Evolutionary conservation across 2,797 vertebrate species (phyloP).

Genomic region (Enoplosus armatus): DNA sequence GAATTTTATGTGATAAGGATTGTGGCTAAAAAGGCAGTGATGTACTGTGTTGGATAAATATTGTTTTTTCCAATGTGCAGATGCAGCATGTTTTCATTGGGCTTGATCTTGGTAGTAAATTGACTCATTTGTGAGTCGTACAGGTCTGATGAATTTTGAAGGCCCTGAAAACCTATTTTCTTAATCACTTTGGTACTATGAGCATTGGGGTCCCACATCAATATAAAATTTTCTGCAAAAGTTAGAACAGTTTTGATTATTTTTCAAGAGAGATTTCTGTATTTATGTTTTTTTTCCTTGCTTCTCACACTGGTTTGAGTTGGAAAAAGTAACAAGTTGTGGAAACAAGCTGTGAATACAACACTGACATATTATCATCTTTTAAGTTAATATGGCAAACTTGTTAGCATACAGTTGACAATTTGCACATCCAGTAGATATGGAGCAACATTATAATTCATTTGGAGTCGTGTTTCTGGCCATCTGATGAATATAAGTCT

Average conservation of each 20-base stretch:
- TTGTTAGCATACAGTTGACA: neutral
- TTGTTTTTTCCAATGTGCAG: slow-evolving; percentile 1
- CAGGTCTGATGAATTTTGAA: neutral
- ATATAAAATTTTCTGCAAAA: neutral
- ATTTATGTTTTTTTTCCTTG: neutral
- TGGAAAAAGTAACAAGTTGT: neutral
- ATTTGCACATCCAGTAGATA: neutral
- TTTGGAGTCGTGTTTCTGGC: neutral
- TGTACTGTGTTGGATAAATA: neutral
- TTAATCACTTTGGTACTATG: neutral
- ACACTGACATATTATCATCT: neutral
- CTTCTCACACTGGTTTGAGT: neutral
- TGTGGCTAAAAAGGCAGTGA: slow-evolving; percentile 10
- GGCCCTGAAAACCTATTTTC: neutral
- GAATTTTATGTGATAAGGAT: slow-evolving; percentile 36
- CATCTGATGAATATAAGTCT: neutral
- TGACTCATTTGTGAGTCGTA: neutral
- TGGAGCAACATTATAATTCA: neutral
- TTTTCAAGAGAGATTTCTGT: neutral
- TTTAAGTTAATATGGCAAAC: neutral
- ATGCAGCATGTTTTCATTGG: slow-evolving; percentile 5
- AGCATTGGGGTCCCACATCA: neutral
- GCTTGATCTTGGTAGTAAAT: neutral
- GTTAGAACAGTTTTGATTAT: neutral
- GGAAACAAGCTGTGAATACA: neutral